Percentiles rank a stretch among this genome's conserved stretches.
Conservation (phyloP, 2,797 vertebrate species). For the Heliangelus exortis region DNA sequence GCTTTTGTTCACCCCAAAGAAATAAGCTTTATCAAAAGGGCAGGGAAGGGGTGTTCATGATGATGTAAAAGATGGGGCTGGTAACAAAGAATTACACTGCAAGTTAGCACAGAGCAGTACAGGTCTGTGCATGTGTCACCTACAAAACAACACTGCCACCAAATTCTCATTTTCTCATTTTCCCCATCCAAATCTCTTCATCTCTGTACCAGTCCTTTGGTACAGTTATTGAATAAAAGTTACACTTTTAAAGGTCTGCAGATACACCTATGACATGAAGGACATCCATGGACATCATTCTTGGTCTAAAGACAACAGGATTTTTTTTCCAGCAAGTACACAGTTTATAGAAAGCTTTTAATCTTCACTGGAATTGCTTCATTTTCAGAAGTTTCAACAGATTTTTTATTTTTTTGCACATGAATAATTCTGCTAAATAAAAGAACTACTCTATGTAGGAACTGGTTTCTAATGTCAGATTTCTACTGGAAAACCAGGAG, state of each 20-base stretch:
- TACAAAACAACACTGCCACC: neutral
- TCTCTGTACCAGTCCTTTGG: neutral
- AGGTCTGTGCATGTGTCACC: neutral
- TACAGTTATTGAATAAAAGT: neutral
- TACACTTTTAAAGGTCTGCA: neutral
- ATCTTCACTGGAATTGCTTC: neutral
- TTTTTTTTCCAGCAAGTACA: neutral
- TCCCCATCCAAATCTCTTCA: neutral
- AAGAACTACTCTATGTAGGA: neutral
- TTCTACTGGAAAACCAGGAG: neutral
- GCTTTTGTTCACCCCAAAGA: neutral
- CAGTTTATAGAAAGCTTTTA: neutral
- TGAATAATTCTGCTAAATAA: neutral
- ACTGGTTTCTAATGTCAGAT: neutral
- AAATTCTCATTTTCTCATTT: neutral
- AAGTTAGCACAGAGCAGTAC: rapidly evolving
- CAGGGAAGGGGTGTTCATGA: neutral
- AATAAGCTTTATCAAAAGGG: neutral
- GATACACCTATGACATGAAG: neutral
- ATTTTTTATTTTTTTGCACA: neutral
- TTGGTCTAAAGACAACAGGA: neutral
- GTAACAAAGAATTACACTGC: neutral
- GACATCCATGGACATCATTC: neutral
- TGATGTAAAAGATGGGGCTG: neutral
- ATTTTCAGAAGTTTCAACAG: neutral